A percentile compares a stretch with the other conserved stretches of the same genome.
Evolutionary conservation across 2,888 invertebrate genomes (phyloP).

Genomic region (Lepidochrysops patricia): DNA sequence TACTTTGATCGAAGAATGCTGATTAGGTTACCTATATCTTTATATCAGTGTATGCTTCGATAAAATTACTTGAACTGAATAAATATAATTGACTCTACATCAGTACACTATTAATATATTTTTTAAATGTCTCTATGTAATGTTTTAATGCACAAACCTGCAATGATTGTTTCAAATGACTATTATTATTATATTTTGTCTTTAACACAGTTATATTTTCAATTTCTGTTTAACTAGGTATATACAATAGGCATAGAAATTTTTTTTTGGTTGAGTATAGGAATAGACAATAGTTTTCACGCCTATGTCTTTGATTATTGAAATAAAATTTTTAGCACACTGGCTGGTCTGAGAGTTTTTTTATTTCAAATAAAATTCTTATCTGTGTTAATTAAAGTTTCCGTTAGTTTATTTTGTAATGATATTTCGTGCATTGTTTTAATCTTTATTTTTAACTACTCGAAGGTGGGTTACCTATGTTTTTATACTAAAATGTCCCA

Average conservation of each 20-base stretch:
- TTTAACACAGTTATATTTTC: neutral
- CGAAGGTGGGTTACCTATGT: neutral
- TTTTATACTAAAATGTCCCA: constrained; percentile 32
- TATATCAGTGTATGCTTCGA: too few species aligned
- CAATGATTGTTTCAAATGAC: neutral
- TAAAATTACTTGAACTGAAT: neutral
- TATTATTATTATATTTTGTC: neutral
- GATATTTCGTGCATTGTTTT: neutral
- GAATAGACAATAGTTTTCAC: neutral
- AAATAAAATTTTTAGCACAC: too few species aligned
- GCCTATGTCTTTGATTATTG: too few species aligned
- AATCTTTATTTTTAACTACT: neutral
- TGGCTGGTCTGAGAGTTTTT: too few species aligned
- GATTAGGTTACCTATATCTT: too few species aligned
- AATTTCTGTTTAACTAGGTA: too few species aligned
- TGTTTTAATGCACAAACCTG: neutral
- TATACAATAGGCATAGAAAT: too few species aligned
- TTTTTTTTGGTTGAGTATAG: too few species aligned
- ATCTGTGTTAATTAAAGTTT: neutral
- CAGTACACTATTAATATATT: too few species aligned
- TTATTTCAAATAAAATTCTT: neutral
- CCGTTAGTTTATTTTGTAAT: neutral
- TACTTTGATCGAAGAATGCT: neutral
- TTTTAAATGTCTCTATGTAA: too few species aligned
- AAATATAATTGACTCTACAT: neutral